Conservation (phyloP, 2,888 invertebrate species). For the Drosophila kokeensis region DNA sequence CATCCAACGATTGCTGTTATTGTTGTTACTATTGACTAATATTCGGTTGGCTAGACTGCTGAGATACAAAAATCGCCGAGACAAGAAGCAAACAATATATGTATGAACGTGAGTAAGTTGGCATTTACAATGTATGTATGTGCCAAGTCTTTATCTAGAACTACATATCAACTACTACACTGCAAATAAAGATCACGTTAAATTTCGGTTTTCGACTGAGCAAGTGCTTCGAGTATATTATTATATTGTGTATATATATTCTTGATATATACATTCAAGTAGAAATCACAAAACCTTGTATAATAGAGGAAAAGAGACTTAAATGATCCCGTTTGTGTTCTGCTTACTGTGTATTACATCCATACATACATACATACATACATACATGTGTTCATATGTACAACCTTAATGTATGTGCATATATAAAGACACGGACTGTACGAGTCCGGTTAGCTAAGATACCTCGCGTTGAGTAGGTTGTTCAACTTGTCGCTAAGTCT, state of each 20-base stretch:
- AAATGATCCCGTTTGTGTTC: background rate
- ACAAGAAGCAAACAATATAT: background rate
- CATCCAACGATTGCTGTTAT: constrained; percentile 13
- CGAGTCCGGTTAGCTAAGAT: constrained; percentile 12
- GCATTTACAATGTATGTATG: background rate
- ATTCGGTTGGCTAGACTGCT: constrained; percentile 4
- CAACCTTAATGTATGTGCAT: background rate
- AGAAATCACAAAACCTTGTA: background rate
- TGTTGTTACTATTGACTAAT: background rate
- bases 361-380: background rate
- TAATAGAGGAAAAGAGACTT: background rate
- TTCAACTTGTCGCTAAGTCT: constrained; percentile 18
- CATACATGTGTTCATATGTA: background rate
- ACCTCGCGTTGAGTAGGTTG: constrained; percentile 4
- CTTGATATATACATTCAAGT: background rate
- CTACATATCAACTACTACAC: background rate
- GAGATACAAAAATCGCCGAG: background rate
- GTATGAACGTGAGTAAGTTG: background rate
- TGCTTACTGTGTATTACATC: background rate
- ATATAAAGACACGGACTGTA: background rate
- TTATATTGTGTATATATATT: background rate
- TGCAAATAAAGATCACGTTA: background rate
- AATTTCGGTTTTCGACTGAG: background rate
- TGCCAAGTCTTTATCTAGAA: background rate
- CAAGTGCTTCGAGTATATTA: background rate